A percentile compares a stretch with the other conserved stretches of the same genome.
phyloP scores from a whole-genome alignment of 2,888 invertebrate species.

The Drosophila meridionalis region DNA sequence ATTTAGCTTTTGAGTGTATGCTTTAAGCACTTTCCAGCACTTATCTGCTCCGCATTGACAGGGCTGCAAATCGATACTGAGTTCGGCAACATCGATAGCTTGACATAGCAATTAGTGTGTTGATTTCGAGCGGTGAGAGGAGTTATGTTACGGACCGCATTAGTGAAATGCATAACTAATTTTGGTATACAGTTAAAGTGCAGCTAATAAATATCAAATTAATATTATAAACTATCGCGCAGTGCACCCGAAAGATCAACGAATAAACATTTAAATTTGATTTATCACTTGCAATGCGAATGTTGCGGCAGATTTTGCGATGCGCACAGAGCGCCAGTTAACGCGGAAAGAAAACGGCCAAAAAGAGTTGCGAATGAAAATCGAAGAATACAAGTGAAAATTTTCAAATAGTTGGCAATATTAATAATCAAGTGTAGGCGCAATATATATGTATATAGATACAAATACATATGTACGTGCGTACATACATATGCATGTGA shows the following conservation, averaged over 20 bases:
- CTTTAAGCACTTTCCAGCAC: constrained; percentile 14
- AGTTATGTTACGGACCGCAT: constrained; percentile 7
- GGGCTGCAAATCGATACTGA: background rate
- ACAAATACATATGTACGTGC: background rate
- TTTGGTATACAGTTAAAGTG: constrained; percentile 30
- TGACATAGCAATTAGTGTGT: constrained; percentile 45
- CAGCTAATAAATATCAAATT: constrained; percentile 20
- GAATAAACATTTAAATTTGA: constrained; percentile 5
- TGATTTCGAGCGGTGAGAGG: constrained; percentile 52
- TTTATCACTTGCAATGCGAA: constrained; percentile 12
- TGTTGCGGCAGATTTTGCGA: constrained; percentile 43
- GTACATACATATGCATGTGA: constrained; percentile 22
- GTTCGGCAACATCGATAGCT: constrained; percentile 22
- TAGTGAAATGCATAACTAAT: constrained; percentile 43
- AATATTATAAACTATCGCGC: constrained; percentile 20
- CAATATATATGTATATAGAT: constrained; percentile 18
- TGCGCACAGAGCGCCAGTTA: constrained; percentile 62
- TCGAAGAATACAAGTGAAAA: constrained; percentile 55
- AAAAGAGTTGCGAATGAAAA: constrained; percentile 45
- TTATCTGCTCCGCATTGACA: background rate
- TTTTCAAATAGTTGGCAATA: constrained; percentile 54
- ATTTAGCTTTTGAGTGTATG: constrained; percentile 4
- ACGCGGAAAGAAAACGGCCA: constrained; percentile 44
- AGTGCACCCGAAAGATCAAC: constrained; percentile 4
- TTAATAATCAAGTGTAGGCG: constrained; percentile 33